Percentiles rank a stretch among this genome's conserved stretches.
Conservation (phyloP, 2,113 vertebrate species). For the Catharus minimus region DNA sequence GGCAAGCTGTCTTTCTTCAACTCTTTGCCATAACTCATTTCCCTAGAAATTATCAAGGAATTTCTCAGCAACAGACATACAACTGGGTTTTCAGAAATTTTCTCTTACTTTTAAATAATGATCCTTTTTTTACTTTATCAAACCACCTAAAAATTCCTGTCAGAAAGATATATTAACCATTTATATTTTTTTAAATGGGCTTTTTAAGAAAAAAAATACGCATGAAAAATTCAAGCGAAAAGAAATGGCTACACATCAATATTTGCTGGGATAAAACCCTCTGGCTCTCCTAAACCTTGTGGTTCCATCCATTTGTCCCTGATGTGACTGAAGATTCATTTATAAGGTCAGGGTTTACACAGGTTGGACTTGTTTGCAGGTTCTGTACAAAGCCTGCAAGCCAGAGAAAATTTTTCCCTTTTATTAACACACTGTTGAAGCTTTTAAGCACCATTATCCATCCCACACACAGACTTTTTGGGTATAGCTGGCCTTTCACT, state of each 20-base stretch:
- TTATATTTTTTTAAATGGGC: rapidly evolving
- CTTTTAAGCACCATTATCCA: conserved; percentile 6
- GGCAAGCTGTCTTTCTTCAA: background rate
- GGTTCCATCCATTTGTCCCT: background rate
- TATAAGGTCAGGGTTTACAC: background rate
- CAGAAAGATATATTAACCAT: background rate
- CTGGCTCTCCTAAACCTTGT: background rate
- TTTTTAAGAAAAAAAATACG: background rate
- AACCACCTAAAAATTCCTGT: background rate
- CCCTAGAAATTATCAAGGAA: background rate
- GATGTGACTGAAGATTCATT: background rate
- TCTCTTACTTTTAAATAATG: background rate
- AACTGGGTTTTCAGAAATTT: background rate
- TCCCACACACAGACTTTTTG: background rate
- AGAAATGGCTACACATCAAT: background rate
- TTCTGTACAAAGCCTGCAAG: background rate
- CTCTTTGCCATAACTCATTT: background rate
- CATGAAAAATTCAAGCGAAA: background rate
- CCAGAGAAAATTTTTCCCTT: background rate
- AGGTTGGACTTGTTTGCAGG: background rate
- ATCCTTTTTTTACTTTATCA: background rate
- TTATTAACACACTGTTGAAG: background rate
- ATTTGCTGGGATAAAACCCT: background rate
- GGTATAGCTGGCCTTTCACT: background rate
- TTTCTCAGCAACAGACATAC: background rate